Conservation (phyloP, 2,888 invertebrate genomes). For the Hypsopygia costalis region DNA sequence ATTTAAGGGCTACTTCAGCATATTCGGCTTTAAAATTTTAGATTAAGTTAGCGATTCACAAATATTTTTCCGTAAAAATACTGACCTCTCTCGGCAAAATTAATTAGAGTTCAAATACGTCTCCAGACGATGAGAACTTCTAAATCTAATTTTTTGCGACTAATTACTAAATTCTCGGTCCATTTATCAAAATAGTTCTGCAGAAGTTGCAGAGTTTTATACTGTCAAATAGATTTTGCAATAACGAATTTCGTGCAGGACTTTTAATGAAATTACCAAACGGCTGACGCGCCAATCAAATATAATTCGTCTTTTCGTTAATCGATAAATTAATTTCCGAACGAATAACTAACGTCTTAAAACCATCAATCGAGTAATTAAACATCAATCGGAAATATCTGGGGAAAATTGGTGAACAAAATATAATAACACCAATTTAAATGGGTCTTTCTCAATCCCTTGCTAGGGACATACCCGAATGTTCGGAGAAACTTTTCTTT, state of each 20-base stretch:
- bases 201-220: not conserved
- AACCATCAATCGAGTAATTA: not conserved
- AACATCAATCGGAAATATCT: no score
- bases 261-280: not conserved
- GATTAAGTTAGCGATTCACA: no score
- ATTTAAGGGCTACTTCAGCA: no score
- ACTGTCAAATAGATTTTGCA: conserved; percentile 2
- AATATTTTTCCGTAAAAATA: no score
- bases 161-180: not conserved
- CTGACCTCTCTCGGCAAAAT: not conserved
- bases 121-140: not conserved
- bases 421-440: no score
- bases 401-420: no score
- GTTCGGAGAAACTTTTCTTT: no score
- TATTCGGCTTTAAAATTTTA: no score
- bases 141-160: not conserved
- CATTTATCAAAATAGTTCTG: conserved; percentile 5
- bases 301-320: conserved; percentile 5
- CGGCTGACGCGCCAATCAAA: conserved; percentile 1
- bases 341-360: conserved; percentile 4
- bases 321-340: conserved; percentile 1
- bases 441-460: no score
- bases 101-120: not conserved
- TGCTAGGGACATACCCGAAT: no score
- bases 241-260: not conserved